Conservation (phyloP, 2,888 invertebrate species). For the Megalurothrips usitatus region DNA sequence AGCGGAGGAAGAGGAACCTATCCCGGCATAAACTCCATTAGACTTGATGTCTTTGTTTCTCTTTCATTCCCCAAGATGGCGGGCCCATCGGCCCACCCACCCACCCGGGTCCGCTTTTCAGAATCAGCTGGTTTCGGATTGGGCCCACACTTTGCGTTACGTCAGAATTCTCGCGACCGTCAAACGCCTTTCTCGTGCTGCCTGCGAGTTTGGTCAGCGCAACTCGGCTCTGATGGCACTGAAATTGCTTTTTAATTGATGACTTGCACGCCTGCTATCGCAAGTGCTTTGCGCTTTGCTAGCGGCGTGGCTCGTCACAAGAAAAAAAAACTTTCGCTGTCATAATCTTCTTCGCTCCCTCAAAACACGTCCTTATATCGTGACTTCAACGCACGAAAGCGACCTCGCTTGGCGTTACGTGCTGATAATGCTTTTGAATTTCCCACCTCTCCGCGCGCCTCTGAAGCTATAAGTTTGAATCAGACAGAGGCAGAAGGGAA, state of each 20-base stretch:
- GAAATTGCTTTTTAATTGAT: not conserved
- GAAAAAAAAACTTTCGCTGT: no score
- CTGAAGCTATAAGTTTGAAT: not conserved
- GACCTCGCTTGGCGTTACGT: no score
- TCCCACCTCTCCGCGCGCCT: not conserved
- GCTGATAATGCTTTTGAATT: no score
- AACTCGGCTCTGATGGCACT: not conserved
- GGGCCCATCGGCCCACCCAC: not conserved
- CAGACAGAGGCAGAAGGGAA: not conserved
- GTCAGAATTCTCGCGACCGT: no score
- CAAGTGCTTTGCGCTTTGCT: not conserved
- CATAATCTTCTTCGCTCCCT: no score
- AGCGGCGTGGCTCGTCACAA: not conserved
- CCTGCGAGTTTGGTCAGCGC: no score
- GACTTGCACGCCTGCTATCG: not conserved
- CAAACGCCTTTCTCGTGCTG: no score
- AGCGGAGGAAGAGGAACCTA: not conserved
- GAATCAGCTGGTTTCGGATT: no score
- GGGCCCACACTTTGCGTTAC: no score
- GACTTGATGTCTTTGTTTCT: slow-evolving; percentile 21
- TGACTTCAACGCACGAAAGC: not conserved
- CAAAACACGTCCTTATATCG: not conserved
- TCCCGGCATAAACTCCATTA: slow-evolving; percentile 22
- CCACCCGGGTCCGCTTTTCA: not conserved
- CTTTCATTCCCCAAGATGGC: slow-evolving; percentile 15